Percentiles rank a stretch among this genome's conserved stretches.
Conservation (phyloP, 2,113 vertebrate species). For the Oreochromis spilurus region DNA sequence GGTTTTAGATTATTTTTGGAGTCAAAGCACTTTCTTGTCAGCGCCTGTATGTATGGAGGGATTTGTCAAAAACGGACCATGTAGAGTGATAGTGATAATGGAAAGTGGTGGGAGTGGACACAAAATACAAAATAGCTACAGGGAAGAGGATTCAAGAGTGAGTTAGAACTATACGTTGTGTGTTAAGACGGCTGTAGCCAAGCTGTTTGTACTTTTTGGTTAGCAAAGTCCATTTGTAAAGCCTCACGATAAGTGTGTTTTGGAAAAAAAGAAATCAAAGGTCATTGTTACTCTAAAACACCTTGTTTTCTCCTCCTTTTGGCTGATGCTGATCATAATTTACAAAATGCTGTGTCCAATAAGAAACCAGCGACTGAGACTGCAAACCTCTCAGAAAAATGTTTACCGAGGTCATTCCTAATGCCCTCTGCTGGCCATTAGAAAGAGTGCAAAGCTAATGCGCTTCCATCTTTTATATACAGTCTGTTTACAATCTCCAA, state of each 20-base stretch:
- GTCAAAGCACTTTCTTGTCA: slow-evolving; percentile 18
- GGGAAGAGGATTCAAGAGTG: background rate
- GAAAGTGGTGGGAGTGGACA: background rate
- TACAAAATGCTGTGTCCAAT: background rate
- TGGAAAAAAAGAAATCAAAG: background rate
- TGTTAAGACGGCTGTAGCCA: background rate
- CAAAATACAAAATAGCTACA: background rate
- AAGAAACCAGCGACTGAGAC: background rate
- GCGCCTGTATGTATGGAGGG: background rate
- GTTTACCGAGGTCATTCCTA: background rate
- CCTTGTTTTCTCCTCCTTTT: background rate
- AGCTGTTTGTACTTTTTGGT: background rate
- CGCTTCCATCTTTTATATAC: background rate
- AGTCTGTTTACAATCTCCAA: background rate
- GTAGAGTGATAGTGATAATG: background rate
- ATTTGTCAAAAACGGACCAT: background rate
- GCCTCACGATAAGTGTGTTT: background rate
- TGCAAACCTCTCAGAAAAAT: background rate
- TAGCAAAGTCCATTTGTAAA: background rate
- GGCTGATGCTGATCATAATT: background rate
- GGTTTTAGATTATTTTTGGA: slow-evolving; percentile 46
- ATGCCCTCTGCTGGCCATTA: background rate
- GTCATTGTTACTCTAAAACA: background rate
- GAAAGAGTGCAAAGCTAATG: background rate
- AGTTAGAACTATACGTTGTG: background rate